phyloP scores from a whole-genome alignment of 2,797 vertebrate genomes.

The Gallirallus australis region DNA sequence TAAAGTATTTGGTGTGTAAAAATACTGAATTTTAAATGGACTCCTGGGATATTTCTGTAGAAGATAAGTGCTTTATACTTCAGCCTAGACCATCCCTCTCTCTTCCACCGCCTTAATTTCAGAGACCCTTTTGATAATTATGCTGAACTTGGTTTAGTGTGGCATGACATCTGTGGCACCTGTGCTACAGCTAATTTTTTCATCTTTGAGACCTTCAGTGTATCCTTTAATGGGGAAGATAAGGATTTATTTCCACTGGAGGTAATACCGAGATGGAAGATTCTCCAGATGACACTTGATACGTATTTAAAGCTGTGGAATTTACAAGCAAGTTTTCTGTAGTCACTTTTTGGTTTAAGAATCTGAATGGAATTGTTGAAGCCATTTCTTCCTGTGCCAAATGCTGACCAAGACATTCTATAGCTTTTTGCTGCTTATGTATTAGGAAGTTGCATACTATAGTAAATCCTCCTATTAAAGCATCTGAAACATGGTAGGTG shows the following conservation, averaged over 20 bases:
- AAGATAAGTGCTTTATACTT: not conserved
- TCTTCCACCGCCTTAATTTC: not conserved
- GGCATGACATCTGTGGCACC: not conserved
- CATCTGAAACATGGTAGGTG: not conserved
- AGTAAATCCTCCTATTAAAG: not conserved
- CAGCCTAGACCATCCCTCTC: not conserved
- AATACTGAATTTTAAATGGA: not conserved
- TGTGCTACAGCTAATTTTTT: not conserved
- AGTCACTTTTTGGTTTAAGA: not conserved
- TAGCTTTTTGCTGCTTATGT: not conserved
- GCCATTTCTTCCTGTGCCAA: not conserved
- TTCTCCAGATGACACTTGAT: not conserved
- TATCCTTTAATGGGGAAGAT: not conserved
- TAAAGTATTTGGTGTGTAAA: not conserved
- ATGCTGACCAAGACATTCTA: rapidly evolving
- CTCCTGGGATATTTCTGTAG: not conserved
- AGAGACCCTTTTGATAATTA: not conserved
- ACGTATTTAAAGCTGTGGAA: not conserved
- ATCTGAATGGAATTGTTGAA: not conserved
- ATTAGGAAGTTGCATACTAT: too few species aligned
- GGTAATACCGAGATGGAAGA: not conserved
- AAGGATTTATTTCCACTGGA: not conserved
- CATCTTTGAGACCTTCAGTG: not conserved
- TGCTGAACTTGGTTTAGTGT: not conserved
- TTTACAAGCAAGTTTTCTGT: not conserved